Base-by-base conservation (phyloP, 2,888 invertebrate species). In the Eupelmus urozonus region DNA sequence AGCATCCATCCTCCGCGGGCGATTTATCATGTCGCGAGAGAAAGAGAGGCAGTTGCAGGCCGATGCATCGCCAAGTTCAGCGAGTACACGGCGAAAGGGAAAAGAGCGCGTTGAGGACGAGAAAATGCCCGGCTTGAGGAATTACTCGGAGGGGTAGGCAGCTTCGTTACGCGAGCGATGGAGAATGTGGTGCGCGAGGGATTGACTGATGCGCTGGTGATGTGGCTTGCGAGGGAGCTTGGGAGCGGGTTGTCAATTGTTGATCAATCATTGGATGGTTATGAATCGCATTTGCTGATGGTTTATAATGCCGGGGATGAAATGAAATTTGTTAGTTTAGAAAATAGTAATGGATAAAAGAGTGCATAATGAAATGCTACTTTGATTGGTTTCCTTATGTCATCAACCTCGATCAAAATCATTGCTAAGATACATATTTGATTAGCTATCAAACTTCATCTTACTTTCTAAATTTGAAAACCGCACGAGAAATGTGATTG, bases 11-110 rank as follows among this genome's bases (percentile, higher is more conserved):
- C 65, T 25, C 27, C 45, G n/a, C 16, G 27, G 16, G 53, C 60
- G 51, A 72, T 72, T 73, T 57, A 73, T 73, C 65, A 57, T 27
- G 72, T 40, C 73, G 55, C 23, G 45, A 29, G 34, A 5, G 34
- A 34, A 34, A 34, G 34, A 34, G 34, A 34, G 34, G 9, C 34
- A n/a, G n/a, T 29, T 20, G 49, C n/a, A 34, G 25, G 45, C 27
- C 7, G 18, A n/a, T 57, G 16, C 27, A 60, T 34, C 20, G 42
- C 34, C 18, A 34, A 62, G 62, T 40, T 13, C 20, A n/a, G 55
- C 73, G 65, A 73, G 73, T 73, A 65, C 57, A 73, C 45, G 65
- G 45, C 45, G 65, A 65, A 65, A 73, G 65, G 65, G 57, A 65
- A 42, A 65, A 65, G 57, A n/a, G 65, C 73, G 45, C n/a, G 29